phyloP scores from a whole-genome alignment of 1,140 invertebrate genomes.

The Caenorhabditis elegans region DNA sequence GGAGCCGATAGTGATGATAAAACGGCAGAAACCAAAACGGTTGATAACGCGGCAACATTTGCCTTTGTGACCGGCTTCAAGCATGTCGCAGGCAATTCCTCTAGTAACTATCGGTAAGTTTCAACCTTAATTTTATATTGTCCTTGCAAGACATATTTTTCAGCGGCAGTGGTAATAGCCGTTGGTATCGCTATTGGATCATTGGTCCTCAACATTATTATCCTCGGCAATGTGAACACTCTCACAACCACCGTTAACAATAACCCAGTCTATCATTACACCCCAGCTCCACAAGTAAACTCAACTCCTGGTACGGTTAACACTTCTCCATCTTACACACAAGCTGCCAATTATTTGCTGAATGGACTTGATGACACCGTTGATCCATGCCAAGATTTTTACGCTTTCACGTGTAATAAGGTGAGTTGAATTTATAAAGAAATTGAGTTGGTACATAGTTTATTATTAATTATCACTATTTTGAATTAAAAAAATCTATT shows the following conservation, averaged over 20 bases:
- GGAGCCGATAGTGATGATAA: neutral
- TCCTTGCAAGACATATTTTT: neutral
- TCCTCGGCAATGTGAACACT: conserved; percentile 40
- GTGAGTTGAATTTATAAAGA: neutral
- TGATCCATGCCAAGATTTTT: conserved; percentile 72
- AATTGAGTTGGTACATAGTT: too few species aligned
- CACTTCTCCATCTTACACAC: neutral
- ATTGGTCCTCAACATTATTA: conserved; percentile 53
- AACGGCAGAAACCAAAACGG: neutral
- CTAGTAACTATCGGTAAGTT: conserved; percentile 25
- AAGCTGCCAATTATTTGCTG: conserved; percentile 64
- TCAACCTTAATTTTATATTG: neutral
- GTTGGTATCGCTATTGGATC: conserved; percentile 49
- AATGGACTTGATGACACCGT: conserved; percentile 69
- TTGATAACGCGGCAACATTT: neutral
- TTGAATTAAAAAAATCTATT: too few species aligned
- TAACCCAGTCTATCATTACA: neutral
- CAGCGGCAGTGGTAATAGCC: conserved; percentile 37
- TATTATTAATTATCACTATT: too few species aligned
- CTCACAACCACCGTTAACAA: conserved; percentile 38
- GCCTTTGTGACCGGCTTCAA: neutral
- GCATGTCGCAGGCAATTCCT: conserved; percentile 25
- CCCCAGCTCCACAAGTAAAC: conserved; percentile 5
- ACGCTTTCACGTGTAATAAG: conserved; percentile 70
- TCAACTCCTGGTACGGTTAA: neutral